Evolutionary conservation across 2,797 vertebrate genomes (phyloP).

Genomic region (Galaxias olidus): DNA sequence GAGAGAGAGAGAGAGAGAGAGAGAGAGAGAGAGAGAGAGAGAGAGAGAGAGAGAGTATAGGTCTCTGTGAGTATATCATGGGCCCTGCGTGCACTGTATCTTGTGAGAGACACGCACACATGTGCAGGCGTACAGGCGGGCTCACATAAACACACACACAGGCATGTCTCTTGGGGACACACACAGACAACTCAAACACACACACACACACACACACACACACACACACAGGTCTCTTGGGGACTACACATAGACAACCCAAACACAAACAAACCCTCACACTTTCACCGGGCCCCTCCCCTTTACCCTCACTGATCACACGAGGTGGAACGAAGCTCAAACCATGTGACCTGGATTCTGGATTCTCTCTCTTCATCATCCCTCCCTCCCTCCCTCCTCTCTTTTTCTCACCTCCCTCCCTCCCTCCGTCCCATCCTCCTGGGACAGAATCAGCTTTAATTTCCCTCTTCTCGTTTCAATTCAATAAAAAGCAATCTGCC

Average conservation of each 20-base stretch:
- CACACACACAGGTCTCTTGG: constrained; percentile 25
- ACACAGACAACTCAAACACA: constrained; percentile 21
- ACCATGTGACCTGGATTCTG: constrained; percentile 56
- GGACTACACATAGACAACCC: constrained; percentile 39
- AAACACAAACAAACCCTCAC: constrained; percentile 46
- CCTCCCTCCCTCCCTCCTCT: no score
- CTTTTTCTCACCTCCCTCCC: no score
- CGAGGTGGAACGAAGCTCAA: constrained; percentile 56
- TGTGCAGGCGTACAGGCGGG: not conserved
- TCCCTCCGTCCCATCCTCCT: constrained; percentile 36
- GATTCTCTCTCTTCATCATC: constrained; percentile 15
- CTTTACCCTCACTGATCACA: constrained; percentile 59
- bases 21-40: no score
- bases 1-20: no score
- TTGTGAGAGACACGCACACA: constrained; percentile 5
- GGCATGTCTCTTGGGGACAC: not conserved
- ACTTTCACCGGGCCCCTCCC: constrained; percentile 42
- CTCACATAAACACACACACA: constrained; percentile 18
- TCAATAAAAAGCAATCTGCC: constrained; percentile 75
- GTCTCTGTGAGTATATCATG: no score
- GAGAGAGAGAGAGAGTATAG: not conserved
- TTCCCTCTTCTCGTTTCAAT: constrained; percentile 76
- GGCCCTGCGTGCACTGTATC: no score
- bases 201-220: constrained; percentile 11
- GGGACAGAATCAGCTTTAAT: constrained; percentile 73